Base-by-base conservation (phyloP, 2,113 vertebrate species). In the Leucopternis melanops region DNA sequence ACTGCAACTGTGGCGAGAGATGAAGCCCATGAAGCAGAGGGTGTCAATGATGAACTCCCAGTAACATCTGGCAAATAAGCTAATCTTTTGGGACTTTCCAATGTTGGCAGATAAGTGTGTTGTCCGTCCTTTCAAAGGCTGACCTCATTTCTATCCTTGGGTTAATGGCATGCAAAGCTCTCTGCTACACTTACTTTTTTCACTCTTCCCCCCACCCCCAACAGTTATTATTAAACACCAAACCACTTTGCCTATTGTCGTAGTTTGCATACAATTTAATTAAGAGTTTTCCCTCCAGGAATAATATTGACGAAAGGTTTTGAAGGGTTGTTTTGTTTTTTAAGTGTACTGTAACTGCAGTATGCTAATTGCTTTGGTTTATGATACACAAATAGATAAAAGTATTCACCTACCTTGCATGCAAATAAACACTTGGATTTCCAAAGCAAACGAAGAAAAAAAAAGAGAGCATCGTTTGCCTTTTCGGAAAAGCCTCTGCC, bases 311-410 rank as follows among this genome's bases (percentile, higher is more conserved):
- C 88, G 81, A 42, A 95, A 92, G n/a, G 63, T 88, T 90, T 80
- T 93, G 81, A 92, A 93, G 49, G 52, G 59, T 27, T 91, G 88
- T 88, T 92, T 94, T 95, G 85, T 50, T 90, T 82, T 85, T 90
- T 74, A 92, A 95, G 78, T 79, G 78, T 91, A 97, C 91, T 93
- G 82, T 96, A 95, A 96, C 93, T 92, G 88, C 94, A 88, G 90
- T 93, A 97, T 96, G 91, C 95, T 97, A 97, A 97, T 97, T 96
- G 88, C 81, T 96, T 93, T 90, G 78, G 92, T 97, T 97, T 97
- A 97, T 0, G 11, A 96, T 97, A 96, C 92, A 89, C 94, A 96
- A 96, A 90, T 93, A 97, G 97, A 97, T 97, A 97, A 97, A 97
- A 97, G 92, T 91, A 97, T 96, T 89, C 92, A 97, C 95, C 94